phyloP scores from a whole-genome alignment of 2,113 vertebrate species.

The Burhinus bistriatus region DNA sequence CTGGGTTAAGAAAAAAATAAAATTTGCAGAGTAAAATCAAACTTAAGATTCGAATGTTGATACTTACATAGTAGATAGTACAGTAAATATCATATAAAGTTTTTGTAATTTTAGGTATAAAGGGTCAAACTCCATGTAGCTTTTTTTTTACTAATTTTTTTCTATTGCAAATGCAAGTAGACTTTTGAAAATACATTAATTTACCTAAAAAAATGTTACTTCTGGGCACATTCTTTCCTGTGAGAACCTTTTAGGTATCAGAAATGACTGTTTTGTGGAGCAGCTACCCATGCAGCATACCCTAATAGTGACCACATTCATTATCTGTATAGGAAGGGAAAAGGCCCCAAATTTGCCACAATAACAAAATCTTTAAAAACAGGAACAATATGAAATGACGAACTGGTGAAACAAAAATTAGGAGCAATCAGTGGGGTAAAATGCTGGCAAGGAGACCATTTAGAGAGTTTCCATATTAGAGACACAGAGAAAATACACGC shows the following conservation, averaged over 20 bases:
- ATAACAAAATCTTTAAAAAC: background rate
- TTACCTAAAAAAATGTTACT: background rate
- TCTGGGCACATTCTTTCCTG: background rate
- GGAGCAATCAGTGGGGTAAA: background rate
- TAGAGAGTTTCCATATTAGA: background rate
- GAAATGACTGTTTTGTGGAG: background rate
- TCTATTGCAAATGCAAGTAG: background rate
- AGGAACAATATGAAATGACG: background rate
- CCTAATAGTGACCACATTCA: background rate
- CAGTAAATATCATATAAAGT: background rate
- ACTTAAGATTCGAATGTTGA: background rate
- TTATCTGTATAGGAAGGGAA: background rate
- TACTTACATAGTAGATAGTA: background rate
- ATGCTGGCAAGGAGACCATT: background rate
- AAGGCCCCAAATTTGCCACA: background rate
- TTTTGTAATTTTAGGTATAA: background rate
- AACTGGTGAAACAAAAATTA: background rate
- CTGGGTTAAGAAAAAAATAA: background rate
- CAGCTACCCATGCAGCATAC: background rate
- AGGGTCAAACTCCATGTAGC: background rate
- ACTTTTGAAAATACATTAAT: background rate
- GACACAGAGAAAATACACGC: background rate
- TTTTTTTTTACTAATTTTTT: background rate
- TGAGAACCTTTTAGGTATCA: background rate
- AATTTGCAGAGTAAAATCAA: background rate